Evolutionary conservation across 2,797 vertebrate genomes (phyloP).

Genomic region (Hippopotamyrus pictus): DNA sequence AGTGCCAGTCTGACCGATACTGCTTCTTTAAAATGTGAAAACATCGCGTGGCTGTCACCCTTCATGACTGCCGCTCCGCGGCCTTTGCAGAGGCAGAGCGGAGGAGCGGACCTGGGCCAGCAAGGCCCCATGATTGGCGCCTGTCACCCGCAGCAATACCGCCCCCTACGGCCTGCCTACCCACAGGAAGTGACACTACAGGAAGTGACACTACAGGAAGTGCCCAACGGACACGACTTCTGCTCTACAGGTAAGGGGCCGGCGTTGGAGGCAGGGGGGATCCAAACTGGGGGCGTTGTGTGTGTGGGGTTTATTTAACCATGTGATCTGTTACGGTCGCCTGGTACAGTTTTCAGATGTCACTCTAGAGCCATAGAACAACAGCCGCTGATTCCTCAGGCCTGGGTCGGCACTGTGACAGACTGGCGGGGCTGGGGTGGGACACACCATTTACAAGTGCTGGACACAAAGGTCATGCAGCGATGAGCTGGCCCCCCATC

Average conservation of each 20-base stretch:
- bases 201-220: constrained; percentile 90
- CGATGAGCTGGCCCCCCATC: not conserved
- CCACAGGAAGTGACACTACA: constrained; percentile 75
- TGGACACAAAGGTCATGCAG: too few relatives aligned
- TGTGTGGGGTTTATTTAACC: not conserved
- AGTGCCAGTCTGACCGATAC: not conserved
- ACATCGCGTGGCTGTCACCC: not conserved
- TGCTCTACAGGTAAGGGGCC: constrained; percentile 64
- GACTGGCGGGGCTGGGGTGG: too few relatives aligned
- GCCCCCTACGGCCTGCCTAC: constrained; percentile 65
- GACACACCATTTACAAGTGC: too few relatives aligned
- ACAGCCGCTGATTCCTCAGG: not conserved
- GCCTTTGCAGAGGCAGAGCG: constrained; percentile 64
- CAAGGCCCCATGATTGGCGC: constrained; percentile 66
- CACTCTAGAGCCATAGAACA: not conserved
- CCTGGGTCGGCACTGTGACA: not conserved
- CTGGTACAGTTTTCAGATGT: not conserved
- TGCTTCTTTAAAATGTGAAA: not conserved
- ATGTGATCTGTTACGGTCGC: not conserved
- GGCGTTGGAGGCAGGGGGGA: not conserved
- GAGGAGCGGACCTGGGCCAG: constrained; percentile 54
- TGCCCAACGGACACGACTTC: constrained; percentile 79
- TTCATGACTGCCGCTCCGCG: constrained; percentile 4
- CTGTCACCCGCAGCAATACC: constrained; percentile 66
- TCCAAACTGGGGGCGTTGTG: not conserved